Base-by-base conservation (phyloP, 2,797 vertebrate species). In the Catamblyrhynchus diadema region DNA sequence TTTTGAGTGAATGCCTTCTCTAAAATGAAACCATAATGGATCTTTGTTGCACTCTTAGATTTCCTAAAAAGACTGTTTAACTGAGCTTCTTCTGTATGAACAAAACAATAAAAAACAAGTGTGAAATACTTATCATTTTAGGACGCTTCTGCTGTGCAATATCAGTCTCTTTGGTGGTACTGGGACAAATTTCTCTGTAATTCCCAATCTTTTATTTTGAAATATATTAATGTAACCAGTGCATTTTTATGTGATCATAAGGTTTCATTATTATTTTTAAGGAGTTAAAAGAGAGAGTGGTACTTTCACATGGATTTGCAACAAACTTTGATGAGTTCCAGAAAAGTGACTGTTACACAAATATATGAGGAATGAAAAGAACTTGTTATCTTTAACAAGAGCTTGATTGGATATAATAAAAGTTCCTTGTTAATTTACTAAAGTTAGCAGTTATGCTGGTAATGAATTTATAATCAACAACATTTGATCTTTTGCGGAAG, bases 371-470 rank as follows among this genome's bases (percentile, higher is more conserved):
- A 95, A 86, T 93, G 92, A 88, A 87, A 95, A 96, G 75, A 94
- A 96, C 88, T 96, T 92, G 65, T 97, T 96, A 96, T 96, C 94
- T 97, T 97, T 96, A 92, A 97, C 95, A 96, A 96, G 92, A 97
- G 64, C 64, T 83, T 95, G 89, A 85, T 97, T 96, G 69, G 91
- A 91, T 91, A 85, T 70, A 93, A 77, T 97, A 90, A 97, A 96
- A 86, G 90, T 95, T 74, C 59, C 80, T 66, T 96, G 72, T 95
- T 96, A 97, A 96, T 95, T 97, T 97, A 96, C 82, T 95, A 69
- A 96, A 90, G 78, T 81, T 96, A 97, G 95, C 95, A 94, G 69
- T 86, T 90, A 82, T 93, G 95, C 80, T 88, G 84, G 88, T 96
- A 97, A 97, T 83, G 89, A 97, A 96, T 96, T 96, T 96, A 94